A percentile compares a stretch with the other conserved stretches of the same genome.
Conservation (phyloP, 2,888 invertebrate genomes). For the Heterodera filipjevi region DNA sequence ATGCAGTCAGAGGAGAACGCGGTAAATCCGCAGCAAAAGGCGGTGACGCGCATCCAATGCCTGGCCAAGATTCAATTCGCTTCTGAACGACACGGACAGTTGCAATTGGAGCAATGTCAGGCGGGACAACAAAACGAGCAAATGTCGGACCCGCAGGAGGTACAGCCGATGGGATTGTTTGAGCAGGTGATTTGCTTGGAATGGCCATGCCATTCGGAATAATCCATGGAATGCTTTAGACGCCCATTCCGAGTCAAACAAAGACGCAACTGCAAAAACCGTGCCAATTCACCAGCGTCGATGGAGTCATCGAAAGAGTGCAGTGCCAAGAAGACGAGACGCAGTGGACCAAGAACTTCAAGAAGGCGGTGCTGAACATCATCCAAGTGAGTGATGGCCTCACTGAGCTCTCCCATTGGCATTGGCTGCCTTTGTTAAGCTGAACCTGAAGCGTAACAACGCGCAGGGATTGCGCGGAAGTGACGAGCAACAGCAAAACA, state of each 20-base stretch:
- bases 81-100: slow-evolving; percentile 30
- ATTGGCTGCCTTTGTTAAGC: not conserved
- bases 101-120: slow-evolving; percentile 35
- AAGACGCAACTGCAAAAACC: slow-evolving; percentile 34
- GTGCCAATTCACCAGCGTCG: slow-evolving; percentile 32
- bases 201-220: not conserved
- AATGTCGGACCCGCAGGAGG: slow-evolving; percentile 20
- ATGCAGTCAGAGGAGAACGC: slow-evolving; percentile 28
- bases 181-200: slow-evolving; percentile 26
- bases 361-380: slow-evolving; percentile 56
- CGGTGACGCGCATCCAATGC: slow-evolving; percentile 43
- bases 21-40: slow-evolving; percentile 32
- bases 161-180: slow-evolving; percentile 33
- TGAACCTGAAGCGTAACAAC: slow-evolving; percentile 42
- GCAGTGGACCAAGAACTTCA: slow-evolving; percentile 60
- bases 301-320: slow-evolving; percentile 43
- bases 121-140: slow-evolving; percentile 42
- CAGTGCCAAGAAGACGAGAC: slow-evolving; percentile 39
- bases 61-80: slow-evolving; percentile 35
- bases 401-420: not conserved
- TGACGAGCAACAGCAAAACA: slow-evolving; percentile 16
- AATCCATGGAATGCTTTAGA: slow-evolving; percentile 8
- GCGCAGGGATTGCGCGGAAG: slow-evolving; percentile 2
- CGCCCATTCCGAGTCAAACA: slow-evolving; percentile 31
- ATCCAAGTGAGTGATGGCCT: slow-evolving; percentile 19